Percentiles rank a stretch among this genome's conserved stretches.
phyloP scores from a whole-genome alignment of 2,113 vertebrate species.

The Phyllostomus hastatus region DNA sequence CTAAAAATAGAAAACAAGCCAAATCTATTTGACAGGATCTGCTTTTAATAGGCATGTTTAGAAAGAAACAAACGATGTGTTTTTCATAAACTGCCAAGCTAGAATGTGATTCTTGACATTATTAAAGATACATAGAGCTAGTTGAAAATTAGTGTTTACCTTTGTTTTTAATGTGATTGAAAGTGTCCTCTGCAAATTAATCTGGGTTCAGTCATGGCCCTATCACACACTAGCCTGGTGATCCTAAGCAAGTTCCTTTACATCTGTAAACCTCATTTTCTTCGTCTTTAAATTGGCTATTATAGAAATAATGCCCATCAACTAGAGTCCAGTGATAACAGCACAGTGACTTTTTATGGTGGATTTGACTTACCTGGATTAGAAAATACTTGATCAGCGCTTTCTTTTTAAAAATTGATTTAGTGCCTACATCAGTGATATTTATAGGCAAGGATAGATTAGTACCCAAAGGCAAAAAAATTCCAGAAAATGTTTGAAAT shows the following conservation, averaged over 20 bases:
- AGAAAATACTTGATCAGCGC: not conserved
- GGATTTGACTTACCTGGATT: slow-evolving; percentile 2
- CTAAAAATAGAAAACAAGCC: slow-evolving; percentile 14
- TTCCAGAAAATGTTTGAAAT: slow-evolving; percentile 7
- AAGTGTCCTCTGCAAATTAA: not conserved
- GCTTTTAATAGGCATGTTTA: not conserved
- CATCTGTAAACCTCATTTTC: not conserved
- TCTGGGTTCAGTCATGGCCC: not conserved
- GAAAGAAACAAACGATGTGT: not conserved
- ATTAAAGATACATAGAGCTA: not conserved
- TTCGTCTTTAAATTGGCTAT: not conserved
- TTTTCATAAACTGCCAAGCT: not conserved
- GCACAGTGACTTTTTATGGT: not conserved
- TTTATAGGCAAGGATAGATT: not conserved
- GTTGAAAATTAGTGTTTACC: slow-evolving; percentile 7
- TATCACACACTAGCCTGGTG: not conserved
- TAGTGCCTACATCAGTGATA: not conserved
- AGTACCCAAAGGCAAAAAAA: not conserved
- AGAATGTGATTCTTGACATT: not conserved
- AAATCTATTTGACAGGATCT: not conserved
- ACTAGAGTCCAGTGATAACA: not conserved
- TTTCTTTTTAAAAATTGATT: not conserved
- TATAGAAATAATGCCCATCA: not conserved
- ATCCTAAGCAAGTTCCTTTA: not conserved
- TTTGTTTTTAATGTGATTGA: slow-evolving; percentile 5